Evolutionary conservation across 2,113 vertebrate genomes (phyloP).

Genomic region (Siphamia tubifer): DNA sequence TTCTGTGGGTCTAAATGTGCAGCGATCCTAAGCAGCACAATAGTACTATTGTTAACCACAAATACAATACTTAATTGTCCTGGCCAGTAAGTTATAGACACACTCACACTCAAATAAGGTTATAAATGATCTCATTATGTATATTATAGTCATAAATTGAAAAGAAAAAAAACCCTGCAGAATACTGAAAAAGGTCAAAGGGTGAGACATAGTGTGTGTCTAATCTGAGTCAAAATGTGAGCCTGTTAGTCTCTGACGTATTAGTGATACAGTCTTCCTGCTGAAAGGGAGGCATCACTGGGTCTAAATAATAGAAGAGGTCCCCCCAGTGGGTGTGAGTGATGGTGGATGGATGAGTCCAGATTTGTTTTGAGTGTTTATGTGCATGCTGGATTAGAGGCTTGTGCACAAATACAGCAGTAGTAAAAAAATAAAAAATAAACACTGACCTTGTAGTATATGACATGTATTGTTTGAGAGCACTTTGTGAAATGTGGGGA

Average conservation of each 20-base stretch:
- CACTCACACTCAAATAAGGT: constrained; percentile 7
- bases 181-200: no score
- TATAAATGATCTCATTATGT: constrained; percentile 1
- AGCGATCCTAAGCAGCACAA: constrained; percentile 19
- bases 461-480: constrained; percentile 5
- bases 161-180: no score
- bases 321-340: constrained; percentile 7
- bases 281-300: not conserved
- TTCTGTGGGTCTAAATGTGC: not conserved
- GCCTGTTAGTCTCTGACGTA: not conserved
- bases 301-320: constrained; percentile 53
- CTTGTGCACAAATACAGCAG: not conserved
- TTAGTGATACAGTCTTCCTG: not conserved
- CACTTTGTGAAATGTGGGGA: constrained; percentile 25
- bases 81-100: not conserved
- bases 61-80: constrained; percentile 32
- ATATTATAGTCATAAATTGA: not conserved
- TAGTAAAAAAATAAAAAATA: no score
- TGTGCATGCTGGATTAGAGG: not conserved
- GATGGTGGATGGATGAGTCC: not conserved
- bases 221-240: not conserved
- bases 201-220: not conserved
- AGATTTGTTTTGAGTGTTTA: not conserved
- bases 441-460: not conserved
- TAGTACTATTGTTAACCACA: constrained; percentile 42